Evolutionary conservation across 2,797 vertebrate genomes (phyloP), one percentile per base, ranked within the genome.

Genomic region (Liasis olivaceus): DNA sequence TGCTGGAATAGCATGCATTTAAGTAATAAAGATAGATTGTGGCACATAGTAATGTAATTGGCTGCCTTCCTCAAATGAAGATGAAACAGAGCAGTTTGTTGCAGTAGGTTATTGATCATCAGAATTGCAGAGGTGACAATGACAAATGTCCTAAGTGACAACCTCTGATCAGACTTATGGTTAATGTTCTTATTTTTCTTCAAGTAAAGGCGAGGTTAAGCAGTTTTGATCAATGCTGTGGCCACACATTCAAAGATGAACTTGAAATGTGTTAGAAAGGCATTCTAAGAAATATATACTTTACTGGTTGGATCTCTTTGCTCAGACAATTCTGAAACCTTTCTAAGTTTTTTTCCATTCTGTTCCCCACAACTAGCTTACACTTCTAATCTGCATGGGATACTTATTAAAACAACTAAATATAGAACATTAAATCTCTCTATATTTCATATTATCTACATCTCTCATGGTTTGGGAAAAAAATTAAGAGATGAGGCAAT

Each of bases 361-460:
- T 86, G n/a, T 92, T 96, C 89, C 91, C 95, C 93, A 77, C 86
- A 93, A 95, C 42, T 92, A 26, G 2, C 89, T 95, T 95, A 94
- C 94, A 95, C 95, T 95, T 95, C 86, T 95, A 91, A 89, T 96
- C 94, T 96, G 96, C 97, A 96, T 95, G 90, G 96, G 96, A 93
- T 97, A 94, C 92, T 94, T 96, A 96, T 97, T 97, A 96, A 94
- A 90, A 94, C 91, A 97, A 92, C 95, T 94, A 95, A 94, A 92
- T 92, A 93, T 22, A 95, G 95, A 97, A 96, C 94, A 95, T 88
- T 96, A 94, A 96, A 95, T 93, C 94, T 94, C 94, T 95, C 94
- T 93, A 36, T 96, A 96, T 96, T 95, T 96, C 94, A 95, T 97
- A 92, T 89, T 95, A 96, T 96, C 96, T 97, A 92, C 95, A 95